Base-by-base conservation (phyloP, 2,888 invertebrate species). In the Agrotis segetum region DNA sequence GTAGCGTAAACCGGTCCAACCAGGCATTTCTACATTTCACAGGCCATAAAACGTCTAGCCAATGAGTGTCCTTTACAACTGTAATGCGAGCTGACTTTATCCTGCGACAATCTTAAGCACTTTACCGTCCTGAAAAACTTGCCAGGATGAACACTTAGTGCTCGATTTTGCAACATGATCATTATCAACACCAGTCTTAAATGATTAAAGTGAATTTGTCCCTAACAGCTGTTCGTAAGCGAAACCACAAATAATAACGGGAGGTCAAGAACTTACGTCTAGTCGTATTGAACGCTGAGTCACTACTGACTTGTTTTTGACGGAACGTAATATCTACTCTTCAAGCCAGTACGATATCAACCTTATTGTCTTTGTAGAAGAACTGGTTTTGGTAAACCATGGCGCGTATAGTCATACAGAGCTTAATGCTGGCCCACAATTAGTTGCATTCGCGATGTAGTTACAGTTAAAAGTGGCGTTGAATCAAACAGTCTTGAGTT, bases 261-360 rank as follows among this genome's bases (percentile, higher is more conserved):
- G 90, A 86, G 94, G 92, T 94, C 93, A 93, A 93, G 93, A 90
- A 90, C 93, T 91, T 71, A 74, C 84, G 93, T 93, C 94, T 94
- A 93, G 93, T 90, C 92, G 89, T 90, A 92, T 93, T 91, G 92
- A 93, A 85, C 92, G 90, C 88, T 93, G 93, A 94, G 89, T 94
- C 93, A 91, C 86, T 64, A 83, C 74, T 69, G n/a, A 64, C 47
- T 40, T 29, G n/a, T 19, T 47, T 67, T 19, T 63, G 47, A 14
- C 66, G 67, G 66, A 87, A 87, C 71, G 83, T 64, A 77, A 11
- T 71, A 90, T 83, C 72, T 65, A 44, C 72, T 47, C 14, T 29
- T 14, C 46, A 19, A 58, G 44, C 68, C 64, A 67, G 19, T 56
- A 17, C 3, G 75, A 69, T 47, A 62, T 60, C 50, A n/a, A 71